These are phyloP conservation scores for Macrotis lagotis DNA, from an alignment of 2,113 vertebrate genomes.

Conservation along the genomic window DNA sequence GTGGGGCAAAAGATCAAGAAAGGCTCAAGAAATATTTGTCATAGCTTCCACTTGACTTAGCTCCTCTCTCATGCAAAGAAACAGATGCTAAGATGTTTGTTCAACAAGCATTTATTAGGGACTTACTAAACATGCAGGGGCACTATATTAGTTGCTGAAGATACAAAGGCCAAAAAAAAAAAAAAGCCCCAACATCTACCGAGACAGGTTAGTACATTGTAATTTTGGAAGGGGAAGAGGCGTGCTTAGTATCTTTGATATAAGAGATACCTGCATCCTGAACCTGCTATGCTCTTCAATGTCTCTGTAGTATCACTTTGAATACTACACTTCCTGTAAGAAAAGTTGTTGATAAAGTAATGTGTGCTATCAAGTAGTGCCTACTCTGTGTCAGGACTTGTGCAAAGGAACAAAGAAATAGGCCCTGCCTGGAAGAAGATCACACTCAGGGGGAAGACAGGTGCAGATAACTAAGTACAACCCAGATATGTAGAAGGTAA, in stretches of 20 bases:
- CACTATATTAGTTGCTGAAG: not conserved
- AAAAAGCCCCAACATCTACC: not conserved
- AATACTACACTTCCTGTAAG: slow-evolving; percentile 11
- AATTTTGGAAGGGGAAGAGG: not conserved
- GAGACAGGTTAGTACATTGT: not conserved
- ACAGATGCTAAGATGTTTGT: not conserved
- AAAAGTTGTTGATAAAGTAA: slow-evolving; percentile 34
- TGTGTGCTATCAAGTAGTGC: too few species aligned
- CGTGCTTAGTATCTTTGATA: not conserved
- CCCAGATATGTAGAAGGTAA: not conserved
- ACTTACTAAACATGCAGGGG: not conserved
- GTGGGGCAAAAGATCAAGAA: not conserved
- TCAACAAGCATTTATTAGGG: not conserved
- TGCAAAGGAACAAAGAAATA: not conserved
- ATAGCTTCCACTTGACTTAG: not conserved
- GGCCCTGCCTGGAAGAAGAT: not conserved
- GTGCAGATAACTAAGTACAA: not conserved
- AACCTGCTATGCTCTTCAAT: not conserved
- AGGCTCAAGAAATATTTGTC: not conserved
- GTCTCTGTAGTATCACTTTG: slow-evolving; percentile 22
- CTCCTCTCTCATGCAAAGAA: not conserved
- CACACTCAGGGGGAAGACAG: not conserved
- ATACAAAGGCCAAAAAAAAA: not conserved
- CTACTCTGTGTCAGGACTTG: not conserved
- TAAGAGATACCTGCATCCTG: not conserved